A percentile compares a stretch with the other conserved stretches of the same genome.
Conservation (phyloP, 1,140 invertebrate species). For the Antheraea mylitta region DNA sequence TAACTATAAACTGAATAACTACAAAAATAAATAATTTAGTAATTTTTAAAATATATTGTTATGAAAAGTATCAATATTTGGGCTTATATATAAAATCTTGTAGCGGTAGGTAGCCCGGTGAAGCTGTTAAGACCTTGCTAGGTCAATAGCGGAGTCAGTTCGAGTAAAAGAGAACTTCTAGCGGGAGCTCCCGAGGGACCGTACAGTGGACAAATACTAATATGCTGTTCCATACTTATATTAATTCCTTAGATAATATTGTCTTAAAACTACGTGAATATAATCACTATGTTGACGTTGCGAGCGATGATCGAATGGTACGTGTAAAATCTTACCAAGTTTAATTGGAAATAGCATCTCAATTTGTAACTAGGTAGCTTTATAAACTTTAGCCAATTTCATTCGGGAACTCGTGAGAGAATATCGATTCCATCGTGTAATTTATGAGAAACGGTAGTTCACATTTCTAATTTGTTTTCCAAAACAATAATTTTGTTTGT, state of each 20-base stretch:
- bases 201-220: too few relatives aligned
- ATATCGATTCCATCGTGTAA: slow-evolving; percentile 23
- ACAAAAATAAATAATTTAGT: too few relatives aligned
- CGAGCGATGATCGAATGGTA: background rate
- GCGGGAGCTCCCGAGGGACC: too few relatives aligned
- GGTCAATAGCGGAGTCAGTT: too few relatives aligned
- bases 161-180: too few relatives aligned
- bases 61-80: too few relatives aligned
- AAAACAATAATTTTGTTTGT: background rate
- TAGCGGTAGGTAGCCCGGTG: too few relatives aligned
- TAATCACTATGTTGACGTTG: slow-evolving; percentile 2
- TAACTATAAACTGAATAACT: too few relatives aligned
- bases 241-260: background rate
- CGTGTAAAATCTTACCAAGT: slow-evolving; percentile 35
- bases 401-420: slow-evolving; percentile 9
- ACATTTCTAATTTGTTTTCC: slow-evolving; percentile 26
- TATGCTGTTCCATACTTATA: too few relatives aligned
- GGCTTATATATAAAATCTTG: too few relatives aligned
- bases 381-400: slow-evolving; percentile 56
- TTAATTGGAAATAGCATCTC: slow-evolving; percentile 70
- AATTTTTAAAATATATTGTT: too few relatives aligned
- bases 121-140: too few relatives aligned
- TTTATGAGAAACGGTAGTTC: slow-evolving; percentile 15
- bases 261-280: background rate
- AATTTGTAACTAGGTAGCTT: slow-evolving; percentile 58